Conservation (phyloP, 1,140 invertebrate genomes). For the Philopotamus ludificatus region DNA sequence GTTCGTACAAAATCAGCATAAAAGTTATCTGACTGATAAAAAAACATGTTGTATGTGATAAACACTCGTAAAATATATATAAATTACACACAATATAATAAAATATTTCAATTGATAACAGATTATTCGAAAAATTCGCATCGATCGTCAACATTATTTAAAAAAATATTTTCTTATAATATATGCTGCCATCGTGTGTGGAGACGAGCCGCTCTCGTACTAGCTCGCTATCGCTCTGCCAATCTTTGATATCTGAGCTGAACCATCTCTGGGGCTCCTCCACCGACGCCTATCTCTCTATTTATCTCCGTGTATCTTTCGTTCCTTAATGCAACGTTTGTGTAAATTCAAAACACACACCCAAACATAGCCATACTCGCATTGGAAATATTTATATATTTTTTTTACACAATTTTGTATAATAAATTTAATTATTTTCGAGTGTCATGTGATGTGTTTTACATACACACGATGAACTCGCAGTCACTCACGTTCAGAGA, state of each 20-base stretch:
- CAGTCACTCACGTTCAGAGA: background rate
- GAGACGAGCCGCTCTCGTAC: slow-evolving; percentile 10
- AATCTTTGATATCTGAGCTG: slow-evolving; percentile 39
- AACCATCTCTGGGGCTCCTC: slow-evolving; percentile 32
- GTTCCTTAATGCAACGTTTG: slow-evolving; percentile 35
- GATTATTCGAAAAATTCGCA: too few relatives aligned
- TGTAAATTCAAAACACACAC: slow-evolving; percentile 29
- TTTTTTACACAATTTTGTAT: background rate
- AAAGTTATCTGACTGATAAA: too few relatives aligned
- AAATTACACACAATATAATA: too few relatives aligned
- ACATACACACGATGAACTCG: background rate
- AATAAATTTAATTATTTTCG: background rate
- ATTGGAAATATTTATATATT: background rate
- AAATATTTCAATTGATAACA: too few relatives aligned
- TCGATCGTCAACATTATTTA: too few relatives aligned
- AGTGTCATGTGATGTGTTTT: background rate
- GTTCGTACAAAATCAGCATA: too few relatives aligned
- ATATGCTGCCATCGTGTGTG: background rate
- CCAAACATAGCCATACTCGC: background rate
- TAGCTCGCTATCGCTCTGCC: slow-evolving; percentile 37
- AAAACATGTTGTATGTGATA: too few relatives aligned
- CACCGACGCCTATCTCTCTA: slow-evolving; percentile 25
- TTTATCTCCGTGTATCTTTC: slow-evolving; percentile 34
- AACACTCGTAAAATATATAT: too few relatives aligned
- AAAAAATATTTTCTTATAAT: too few relatives aligned